Evolutionary conservation across 2,797 vertebrate genomes (phyloP), one percentile per base, ranked within the genome.

Genomic region (Anguilla megastoma): DNA sequence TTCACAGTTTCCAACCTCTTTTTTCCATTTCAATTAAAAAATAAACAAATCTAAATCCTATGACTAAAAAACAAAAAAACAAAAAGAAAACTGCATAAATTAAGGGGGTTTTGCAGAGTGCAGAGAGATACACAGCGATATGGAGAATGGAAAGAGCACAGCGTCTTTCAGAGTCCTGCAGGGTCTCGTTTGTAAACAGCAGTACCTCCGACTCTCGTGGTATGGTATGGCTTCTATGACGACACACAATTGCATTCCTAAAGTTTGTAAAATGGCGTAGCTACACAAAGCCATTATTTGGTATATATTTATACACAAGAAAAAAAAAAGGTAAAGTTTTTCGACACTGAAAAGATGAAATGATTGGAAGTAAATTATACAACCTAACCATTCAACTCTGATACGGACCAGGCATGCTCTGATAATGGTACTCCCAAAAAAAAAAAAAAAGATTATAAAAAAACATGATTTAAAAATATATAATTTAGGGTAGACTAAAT

Each of bases 151-250:
- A 89, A 69, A 86, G 76, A 85, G 86, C 1, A 63, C 24, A 18
- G 21, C 84, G 16, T 4, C 45, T 85, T 45, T 90, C 88, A 90
- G 87, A 80, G 90, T 90, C 90, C 80, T 41, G 58, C 2, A 41
- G 71, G 69, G 24, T 1, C 60, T 24, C 21, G 3, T 16, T n/a
- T 79, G 30, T 52, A 14, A 48, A 79, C n/a, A 24, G 58, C 56
- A 63, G 58, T 2, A 60, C 50, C 10, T 69, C n/a, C 36, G 52
- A n/a, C 41, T 84, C 24, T 60, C 7, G 16, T 1, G 0, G 16
- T 36, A n/a, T 60, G 18, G 16, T 80, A 36, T 80, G 84, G 60
- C 60, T 10, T 54, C 66, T 86, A 14, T 36, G 18, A 8, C 21
- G 24, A 18, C 82, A n/a, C 33, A 50, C 9, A 27, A 80, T 63